A percentile compares a stretch with the other conserved stretches of the same genome.
phyloP scores from a whole-genome alignment of 2,113 vertebrate genomes.

The Naja naja region DNA sequence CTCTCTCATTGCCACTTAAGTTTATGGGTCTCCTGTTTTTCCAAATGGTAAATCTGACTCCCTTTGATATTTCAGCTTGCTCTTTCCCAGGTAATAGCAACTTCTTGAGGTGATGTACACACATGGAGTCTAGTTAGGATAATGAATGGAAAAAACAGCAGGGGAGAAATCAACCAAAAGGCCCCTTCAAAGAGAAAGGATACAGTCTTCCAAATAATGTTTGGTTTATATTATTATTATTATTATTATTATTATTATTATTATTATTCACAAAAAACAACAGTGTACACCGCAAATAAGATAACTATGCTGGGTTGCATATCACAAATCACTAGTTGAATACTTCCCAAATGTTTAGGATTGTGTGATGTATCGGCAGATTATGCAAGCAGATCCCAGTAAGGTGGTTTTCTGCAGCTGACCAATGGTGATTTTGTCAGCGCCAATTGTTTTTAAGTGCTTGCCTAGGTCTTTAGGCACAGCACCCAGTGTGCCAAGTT shows the following conservation, averaged over 20 bases:
- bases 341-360: too few relatives aligned
- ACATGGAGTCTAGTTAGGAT: conserved; percentile 18
- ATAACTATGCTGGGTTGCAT: too few relatives aligned
- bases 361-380: too few relatives aligned
- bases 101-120: background rate
- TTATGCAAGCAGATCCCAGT: too few relatives aligned
- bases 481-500: too few relatives aligned
- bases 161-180: conserved; percentile 16
- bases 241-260: background rate
- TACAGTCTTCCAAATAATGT: background rate
- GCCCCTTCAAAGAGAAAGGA: background rate
- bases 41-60: conserved; percentile 17
- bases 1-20: background rate
- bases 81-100: conserved; percentile 8
- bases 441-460: too few relatives aligned
- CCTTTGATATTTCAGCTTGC: conserved; percentile 10
- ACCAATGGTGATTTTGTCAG: too few relatives aligned
- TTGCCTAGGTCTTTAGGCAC: too few relatives aligned
- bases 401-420: too few relatives aligned
- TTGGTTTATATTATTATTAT: background rate
- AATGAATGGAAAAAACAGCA: conserved; percentile 42
- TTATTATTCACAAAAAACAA: too few relatives aligned
- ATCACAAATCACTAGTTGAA: too few relatives aligned
- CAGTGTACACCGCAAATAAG: too few relatives aligned
- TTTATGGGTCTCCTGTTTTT: conserved; percentile 17